phyloP scores from a whole-genome alignment of 2,797 vertebrate species.

The Sebastolobus alascanus region DNA sequence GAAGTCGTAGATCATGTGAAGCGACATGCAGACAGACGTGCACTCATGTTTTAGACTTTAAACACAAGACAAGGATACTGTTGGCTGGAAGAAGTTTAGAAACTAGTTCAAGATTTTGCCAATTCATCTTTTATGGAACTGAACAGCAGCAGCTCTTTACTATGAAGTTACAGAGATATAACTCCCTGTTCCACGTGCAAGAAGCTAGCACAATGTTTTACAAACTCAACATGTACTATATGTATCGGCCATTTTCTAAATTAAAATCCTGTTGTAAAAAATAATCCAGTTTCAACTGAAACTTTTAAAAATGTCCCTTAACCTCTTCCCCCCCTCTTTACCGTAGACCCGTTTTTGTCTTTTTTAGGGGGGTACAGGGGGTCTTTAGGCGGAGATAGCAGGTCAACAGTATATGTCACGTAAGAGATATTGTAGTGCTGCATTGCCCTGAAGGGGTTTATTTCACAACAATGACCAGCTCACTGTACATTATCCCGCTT shows the following conservation, averaged over 20 bases:
- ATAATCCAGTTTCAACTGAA: background rate
- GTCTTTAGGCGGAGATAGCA: too few species aligned
- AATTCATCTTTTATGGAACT: background rate
- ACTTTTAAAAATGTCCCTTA: background rate
- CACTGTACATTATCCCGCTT: too few species aligned
- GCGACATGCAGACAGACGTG: constrained; percentile 5
- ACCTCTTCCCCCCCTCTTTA: background rate
- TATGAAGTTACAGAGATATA: background rate
- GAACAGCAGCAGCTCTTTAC: background rate
- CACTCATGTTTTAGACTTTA: background rate
- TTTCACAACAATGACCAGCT: too few species aligned
- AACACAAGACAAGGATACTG: background rate
- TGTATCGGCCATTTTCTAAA: background rate
- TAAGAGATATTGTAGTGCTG: too few species aligned
- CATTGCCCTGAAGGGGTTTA: too few species aligned
- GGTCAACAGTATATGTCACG: too few species aligned
- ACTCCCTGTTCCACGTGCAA: background rate
- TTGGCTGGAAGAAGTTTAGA: background rate
- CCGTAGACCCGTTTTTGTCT: too few species aligned
- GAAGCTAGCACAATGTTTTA: background rate
- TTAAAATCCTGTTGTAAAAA: background rate
- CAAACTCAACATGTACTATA: background rate
- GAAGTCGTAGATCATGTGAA: constrained; percentile 15
- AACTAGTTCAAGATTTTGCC: background rate
- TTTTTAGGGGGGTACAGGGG: too few species aligned